Conservation (phyloP, 2,797 vertebrate genomes). For the Dendrocincla fuliginosa region DNA sequence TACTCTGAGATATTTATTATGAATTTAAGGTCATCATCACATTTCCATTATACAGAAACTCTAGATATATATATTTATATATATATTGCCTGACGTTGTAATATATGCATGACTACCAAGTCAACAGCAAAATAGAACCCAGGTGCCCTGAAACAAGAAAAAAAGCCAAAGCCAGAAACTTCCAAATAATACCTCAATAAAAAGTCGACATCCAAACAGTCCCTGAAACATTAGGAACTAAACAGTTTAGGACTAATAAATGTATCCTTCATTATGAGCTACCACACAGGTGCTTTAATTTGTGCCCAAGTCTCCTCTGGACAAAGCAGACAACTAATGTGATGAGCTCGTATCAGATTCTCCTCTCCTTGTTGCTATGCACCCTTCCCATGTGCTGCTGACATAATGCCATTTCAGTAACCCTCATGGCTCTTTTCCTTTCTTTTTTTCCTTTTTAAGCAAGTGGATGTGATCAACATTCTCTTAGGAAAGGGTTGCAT, state of each 20-base stretch:
- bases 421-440: not conserved
- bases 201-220: not conserved
- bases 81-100: not conserved
- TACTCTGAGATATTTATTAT: not conserved
- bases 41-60: not conserved
- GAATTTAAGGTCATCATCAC: not conserved
- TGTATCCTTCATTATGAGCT: not conserved
- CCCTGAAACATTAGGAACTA: not conserved
- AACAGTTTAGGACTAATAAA: not conserved
- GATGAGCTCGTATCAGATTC: not conserved
- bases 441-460: not conserved
- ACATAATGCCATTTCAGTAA: constrained; percentile 7
- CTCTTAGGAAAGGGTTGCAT: not conserved
- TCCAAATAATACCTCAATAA: not conserved
- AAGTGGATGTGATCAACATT: not conserved
- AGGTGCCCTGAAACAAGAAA: not conserved
- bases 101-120: not conserved
- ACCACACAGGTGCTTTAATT: not conserved
- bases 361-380: not conserved
- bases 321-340: not conserved
- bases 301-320: not conserved
- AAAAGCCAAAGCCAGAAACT: not conserved
- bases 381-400: not conserved
- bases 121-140: not conserved
- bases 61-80: not conserved